A percentile compares a stretch with the other conserved stretches of the same genome.
Conservation (phyloP, 2,888 invertebrate species). For the Aspidiotus rigidus region DNA sequence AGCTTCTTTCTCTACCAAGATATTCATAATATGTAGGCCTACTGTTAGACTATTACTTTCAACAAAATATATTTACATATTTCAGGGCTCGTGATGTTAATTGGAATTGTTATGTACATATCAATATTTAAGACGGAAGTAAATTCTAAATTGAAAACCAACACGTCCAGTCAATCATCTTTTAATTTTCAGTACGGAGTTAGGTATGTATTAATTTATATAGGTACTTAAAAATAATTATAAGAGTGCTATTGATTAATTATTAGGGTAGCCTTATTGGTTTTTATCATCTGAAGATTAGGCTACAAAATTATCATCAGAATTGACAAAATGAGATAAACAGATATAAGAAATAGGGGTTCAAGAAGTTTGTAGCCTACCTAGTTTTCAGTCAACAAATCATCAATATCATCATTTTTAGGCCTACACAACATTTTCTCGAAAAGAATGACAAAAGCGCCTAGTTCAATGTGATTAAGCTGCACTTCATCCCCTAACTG, state of each 20-base stretch:
- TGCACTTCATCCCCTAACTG: too few relatives aligned
- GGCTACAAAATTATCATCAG: background rate
- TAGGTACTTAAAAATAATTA: too few relatives aligned
- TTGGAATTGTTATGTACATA: constrained; percentile 86
- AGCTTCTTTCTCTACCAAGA: too few relatives aligned
- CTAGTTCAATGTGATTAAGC: too few relatives aligned
- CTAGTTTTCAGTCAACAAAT: too few relatives aligned
- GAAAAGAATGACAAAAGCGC: too few relatives aligned
- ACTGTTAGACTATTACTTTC: background rate
- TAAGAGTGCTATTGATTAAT: too few relatives aligned
- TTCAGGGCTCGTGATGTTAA: constrained; percentile 78
- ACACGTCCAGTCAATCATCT: constrained; percentile 64
- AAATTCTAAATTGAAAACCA: constrained; percentile 72
- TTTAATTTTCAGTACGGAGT: constrained; percentile 82
- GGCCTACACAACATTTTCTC: too few relatives aligned
- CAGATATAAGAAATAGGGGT: background rate
- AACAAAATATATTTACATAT: constrained; percentile 38
- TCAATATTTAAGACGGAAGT: constrained; percentile 85
- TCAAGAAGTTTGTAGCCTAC: too few relatives aligned
- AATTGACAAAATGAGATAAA: background rate
- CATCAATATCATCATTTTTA: too few relatives aligned
- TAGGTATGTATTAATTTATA: constrained; percentile 38
- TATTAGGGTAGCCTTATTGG: too few relatives aligned
- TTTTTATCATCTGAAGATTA: too few relatives aligned
- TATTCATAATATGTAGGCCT: background rate